Conservation (phyloP, 23 tunicate species). For the Phallusia fumigata region DNA sequence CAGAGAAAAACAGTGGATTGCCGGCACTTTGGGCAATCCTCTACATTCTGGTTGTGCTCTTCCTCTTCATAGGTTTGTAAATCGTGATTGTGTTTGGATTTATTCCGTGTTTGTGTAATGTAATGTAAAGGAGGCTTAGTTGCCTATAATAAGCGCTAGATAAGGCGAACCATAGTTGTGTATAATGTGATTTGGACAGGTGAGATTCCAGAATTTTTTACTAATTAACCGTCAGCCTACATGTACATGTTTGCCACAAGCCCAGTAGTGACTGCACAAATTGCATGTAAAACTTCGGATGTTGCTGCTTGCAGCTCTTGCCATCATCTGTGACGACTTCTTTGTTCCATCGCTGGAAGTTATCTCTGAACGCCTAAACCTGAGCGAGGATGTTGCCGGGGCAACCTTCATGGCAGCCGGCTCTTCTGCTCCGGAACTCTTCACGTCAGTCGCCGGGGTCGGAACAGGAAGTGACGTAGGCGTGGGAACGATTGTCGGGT, state of each 20-base stretch:
- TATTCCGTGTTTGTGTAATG: too few species aligned
- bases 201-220: too few species aligned
- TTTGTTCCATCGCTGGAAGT: constrained; percentile 96
- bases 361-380: constrained; percentile 78
- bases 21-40: constrained; percentile 70
- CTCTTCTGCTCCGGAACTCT: constrained; percentile 94
- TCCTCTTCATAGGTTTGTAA: constrained; percentile 76
- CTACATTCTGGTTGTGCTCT: constrained; percentile 58
- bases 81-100: too few species aligned
- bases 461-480: constrained; percentile 98
- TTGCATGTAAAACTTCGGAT: too few species aligned
- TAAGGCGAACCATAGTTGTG: too few species aligned
- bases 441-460: constrained; percentile 84
- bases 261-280: too few species aligned
- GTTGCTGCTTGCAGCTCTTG: constrained; percentile 35
- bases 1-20: constrained; percentile 38
- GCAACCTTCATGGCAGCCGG: constrained; percentile 99
- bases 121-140: too few species aligned
- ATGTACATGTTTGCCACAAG: too few species aligned
- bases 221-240: too few species aligned
- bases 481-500: constrained; percentile 95
- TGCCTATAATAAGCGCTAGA: too few species aligned
- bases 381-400: constrained; percentile 96
- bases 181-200: too few species aligned
- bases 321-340: constrained; percentile 92